phyloP scores from a whole-genome alignment of 2,797 vertebrate species.

The Salmo trutta region DNA sequence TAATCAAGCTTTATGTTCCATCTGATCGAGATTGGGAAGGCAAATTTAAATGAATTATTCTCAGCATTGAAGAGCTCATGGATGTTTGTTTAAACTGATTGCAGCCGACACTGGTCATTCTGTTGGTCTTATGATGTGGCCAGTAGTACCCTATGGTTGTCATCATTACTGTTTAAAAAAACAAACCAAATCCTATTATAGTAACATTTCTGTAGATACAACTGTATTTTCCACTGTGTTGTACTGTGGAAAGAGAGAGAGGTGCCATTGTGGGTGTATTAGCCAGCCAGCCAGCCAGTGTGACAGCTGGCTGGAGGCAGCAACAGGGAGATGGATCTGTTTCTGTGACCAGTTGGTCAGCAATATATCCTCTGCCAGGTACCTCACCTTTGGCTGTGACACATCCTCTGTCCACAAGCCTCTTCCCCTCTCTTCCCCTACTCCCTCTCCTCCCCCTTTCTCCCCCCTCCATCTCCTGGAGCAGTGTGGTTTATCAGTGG shows the following conservation, averaged over 20 bases:
- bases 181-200: neutral
- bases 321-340: constrained; percentile 65
- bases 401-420: neutral
- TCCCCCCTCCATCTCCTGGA: constrained; percentile 15
- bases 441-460: neutral
- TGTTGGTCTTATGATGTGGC: neutral
- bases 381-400: constrained; percentile 57
- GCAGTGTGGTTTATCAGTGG: constrained; percentile 14
- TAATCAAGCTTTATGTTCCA: neutral
- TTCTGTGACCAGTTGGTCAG: constrained; percentile 64
- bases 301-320: constrained; percentile 70
- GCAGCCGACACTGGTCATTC: neutral
- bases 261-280: neutral
- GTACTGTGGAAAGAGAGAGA: neutral
- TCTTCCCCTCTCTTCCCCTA: neutral
- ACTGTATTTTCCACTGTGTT: neutral
- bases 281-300: constrained; percentile 1
- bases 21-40: constrained; percentile 2
- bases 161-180: neutral
- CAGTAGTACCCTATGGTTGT: neutral
- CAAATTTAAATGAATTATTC: neutral
- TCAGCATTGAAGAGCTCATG: neutral
- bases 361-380: constrained; percentile 60
- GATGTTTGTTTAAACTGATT: neutral
- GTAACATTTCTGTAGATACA: neutral